Evolutionary conservation across 2,113 vertebrate species (phyloP).

Genomic region (Malaclemys terrapin): DNA sequence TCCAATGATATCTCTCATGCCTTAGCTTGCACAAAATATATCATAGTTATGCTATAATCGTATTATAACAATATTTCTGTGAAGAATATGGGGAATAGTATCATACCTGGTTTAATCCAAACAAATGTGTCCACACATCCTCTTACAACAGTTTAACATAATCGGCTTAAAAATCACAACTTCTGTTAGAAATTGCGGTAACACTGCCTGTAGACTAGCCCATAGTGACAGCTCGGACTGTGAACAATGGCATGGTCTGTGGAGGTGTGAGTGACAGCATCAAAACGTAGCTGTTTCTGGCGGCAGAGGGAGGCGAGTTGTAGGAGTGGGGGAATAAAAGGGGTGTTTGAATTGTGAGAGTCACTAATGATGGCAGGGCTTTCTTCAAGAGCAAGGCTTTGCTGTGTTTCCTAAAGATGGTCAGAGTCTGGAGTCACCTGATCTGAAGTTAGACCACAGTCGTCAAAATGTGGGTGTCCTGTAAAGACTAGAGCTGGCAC

Average conservation of each 20-base stretch:
- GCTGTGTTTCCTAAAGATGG: rapidly evolving
- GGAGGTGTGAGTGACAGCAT: no score
- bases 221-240: neutral
- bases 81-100: no score
- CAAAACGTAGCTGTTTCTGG: neutral
- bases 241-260: neutral
- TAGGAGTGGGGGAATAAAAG: neutral
- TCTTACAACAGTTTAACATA: neutral
- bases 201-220: neutral
- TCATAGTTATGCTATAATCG: no score
- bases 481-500: neutral
- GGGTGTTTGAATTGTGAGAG: neutral
- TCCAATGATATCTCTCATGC: no score
- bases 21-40: no score
- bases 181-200: neutral
- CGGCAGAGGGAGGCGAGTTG: neutral
- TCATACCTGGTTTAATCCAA: neutral
- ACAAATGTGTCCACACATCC: neutral
- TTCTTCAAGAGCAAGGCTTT: neutral
- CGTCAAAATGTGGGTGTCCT: neutral
- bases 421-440: neutral
- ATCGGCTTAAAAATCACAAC: neutral
- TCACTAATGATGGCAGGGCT: neutral
- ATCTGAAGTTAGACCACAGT: neutral
- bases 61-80: no score